Evolutionary conservation across 2,797 vertebrate genomes (phyloP).

Genomic region (Hydrolagus colliei): DNA sequence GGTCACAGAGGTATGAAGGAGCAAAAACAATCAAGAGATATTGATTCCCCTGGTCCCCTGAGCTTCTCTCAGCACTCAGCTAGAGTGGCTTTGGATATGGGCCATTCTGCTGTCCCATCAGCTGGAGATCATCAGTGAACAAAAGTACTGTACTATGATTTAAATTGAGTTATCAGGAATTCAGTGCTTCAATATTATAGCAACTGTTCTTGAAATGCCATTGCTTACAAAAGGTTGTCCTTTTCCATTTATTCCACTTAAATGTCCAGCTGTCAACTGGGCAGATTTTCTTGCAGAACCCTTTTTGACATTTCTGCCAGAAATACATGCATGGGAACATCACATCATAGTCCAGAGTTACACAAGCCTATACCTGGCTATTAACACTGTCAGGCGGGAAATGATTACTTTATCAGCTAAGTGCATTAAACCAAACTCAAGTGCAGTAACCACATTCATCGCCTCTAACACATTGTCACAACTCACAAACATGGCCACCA

Average conservation of each 20-base stretch:
- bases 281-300: not conserved
- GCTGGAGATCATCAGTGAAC: too few relatives aligned
- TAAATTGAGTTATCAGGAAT: not conserved
- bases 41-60: too few relatives aligned
- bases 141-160: too few relatives aligned
- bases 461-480: not conserved
- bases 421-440: not conserved
- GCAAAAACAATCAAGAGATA: too few relatives aligned
- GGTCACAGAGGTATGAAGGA: too few relatives aligned
- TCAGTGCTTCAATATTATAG: not conserved
- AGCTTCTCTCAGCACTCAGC: too few relatives aligned
- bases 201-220: not conserved
- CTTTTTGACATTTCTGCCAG: not conserved
- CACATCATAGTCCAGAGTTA: not conserved
- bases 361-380: not conserved
- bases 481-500: not conserved
- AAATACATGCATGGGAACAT: not conserved
- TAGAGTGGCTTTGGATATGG: too few relatives aligned
- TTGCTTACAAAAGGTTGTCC: not conserved
- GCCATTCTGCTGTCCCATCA: too few relatives aligned
- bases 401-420: not conserved
- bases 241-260: not conserved
- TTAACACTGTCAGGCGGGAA: not conserved
- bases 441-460: not conserved
- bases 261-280: not conserved